phyloP scores from a whole-genome alignment of 2,888 invertebrate genomes.

The Pimpla rufipes region DNA sequence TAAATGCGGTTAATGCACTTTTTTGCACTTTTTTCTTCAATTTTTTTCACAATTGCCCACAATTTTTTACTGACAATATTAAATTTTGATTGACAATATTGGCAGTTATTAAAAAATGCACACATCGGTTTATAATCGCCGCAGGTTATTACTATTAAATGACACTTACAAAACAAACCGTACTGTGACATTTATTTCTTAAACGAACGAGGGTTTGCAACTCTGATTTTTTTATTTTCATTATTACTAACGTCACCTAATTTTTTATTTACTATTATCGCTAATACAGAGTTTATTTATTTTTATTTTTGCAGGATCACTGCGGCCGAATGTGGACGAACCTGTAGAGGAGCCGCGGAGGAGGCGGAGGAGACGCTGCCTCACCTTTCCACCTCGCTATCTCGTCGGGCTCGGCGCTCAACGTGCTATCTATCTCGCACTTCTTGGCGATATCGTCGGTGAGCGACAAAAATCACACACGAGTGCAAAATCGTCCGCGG shows the following conservation, averaged over 20 bases:
- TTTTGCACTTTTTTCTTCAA: not conserved
- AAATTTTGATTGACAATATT: not conserved
- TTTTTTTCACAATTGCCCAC: not conserved
- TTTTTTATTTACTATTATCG: not conserved
- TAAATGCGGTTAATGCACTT: not conserved
- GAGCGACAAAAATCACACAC: not conserved
- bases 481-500: not conserved
- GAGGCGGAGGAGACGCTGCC: not conserved
- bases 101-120: not conserved
- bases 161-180: no score
- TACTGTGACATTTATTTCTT: no score
- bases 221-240: not conserved
- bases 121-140: no score
- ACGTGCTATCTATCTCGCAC: conserved; percentile 19
- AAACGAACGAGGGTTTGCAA: no score
- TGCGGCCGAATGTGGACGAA: conserved; percentile 25
- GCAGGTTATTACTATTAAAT: no score
- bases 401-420: conserved; percentile 32
- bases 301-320: conserved; percentile 5
- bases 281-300: not conserved
- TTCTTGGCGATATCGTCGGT: conserved; percentile 27
- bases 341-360: conserved; percentile 29
- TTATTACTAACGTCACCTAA: not conserved
- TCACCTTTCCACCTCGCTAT: conserved; percentile 50
- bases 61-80: not conserved